Evolutionary conservation across 2,113 vertebrate species (phyloP).

Genomic region (Entomyzon cyanotis): DNA sequence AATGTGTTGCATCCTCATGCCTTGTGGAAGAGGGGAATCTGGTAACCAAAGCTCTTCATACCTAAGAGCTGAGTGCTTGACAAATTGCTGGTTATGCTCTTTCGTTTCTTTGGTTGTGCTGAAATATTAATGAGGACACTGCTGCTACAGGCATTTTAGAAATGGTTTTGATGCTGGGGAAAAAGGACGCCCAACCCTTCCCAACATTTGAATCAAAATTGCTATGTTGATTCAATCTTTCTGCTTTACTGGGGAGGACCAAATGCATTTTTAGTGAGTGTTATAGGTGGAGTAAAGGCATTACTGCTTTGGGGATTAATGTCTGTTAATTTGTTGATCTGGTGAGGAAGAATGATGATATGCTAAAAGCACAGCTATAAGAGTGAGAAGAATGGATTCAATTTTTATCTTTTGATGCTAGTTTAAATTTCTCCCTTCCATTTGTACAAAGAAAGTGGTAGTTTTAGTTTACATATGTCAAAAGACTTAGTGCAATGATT

Average conservation of each 20-base stretch:
- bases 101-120: neutral
- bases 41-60: neutral
- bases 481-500: neutral
- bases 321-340: neutral
- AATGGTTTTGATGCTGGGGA: neutral
- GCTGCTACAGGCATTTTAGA: neutral
- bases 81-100: neutral
- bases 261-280: neutral
- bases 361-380: neutral
- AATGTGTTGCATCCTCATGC: conserved; percentile 37
- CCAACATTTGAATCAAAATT: neutral
- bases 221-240: neutral
- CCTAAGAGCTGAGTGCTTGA: neutral
- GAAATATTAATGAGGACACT: neutral
- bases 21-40: neutral
- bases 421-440: neutral
- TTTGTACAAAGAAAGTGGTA: neutral
- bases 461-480: fast-evolving
- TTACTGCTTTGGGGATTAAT: neutral
- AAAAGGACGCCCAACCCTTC: neutral
- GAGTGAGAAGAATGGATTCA: neutral
- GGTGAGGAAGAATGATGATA: neutral
- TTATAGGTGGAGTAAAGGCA: neutral
- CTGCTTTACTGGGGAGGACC: neutral
- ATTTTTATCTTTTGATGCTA: neutral